Evolutionary conservation across 2,888 invertebrate genomes (phyloP).

Genomic region (Cloeon dipterum): DNA sequence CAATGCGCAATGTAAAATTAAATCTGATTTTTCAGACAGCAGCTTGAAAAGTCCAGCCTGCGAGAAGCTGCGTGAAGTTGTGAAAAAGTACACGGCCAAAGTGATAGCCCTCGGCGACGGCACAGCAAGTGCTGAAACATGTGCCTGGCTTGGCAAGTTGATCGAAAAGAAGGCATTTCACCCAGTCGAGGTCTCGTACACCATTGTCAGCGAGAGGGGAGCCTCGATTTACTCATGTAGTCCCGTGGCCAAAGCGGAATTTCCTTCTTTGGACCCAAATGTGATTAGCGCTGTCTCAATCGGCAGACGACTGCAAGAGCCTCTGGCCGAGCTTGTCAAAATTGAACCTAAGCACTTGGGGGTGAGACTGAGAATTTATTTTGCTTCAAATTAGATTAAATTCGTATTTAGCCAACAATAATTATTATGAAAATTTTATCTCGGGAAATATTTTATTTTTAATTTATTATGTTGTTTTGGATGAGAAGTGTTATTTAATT

Average conservation of each 20-base stretch:
- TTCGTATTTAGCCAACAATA: too few species aligned
- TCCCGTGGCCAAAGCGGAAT: conserved; percentile 57
- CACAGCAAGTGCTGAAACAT: conserved; percentile 72
- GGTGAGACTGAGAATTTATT: conserved; percentile 61
- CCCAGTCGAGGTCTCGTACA: conserved; percentile 35
- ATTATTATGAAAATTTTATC: too few species aligned
- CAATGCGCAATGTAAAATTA: too few species aligned
- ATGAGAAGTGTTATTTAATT: too few species aligned
- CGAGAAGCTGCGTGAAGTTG: background rate
- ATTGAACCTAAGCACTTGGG: conserved; percentile 82
- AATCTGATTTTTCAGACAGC: too few species aligned
- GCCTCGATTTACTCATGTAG: conserved; percentile 85
- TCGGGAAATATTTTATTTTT: too few species aligned
- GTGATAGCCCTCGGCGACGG: conserved; percentile 82
- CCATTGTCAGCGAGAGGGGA: conserved; percentile 76
- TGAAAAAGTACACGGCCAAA: conserved; percentile 30
- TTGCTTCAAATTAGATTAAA: too few species aligned
- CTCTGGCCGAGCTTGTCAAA: conserved; percentile 76
- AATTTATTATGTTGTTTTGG: too few species aligned
- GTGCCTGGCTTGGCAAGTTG: conserved; percentile 39
- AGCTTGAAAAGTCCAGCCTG: background rate
- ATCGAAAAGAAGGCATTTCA: conserved; percentile 28
- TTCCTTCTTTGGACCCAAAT: conserved; percentile 62
- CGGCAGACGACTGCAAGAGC: conserved; percentile 73
- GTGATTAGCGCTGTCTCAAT: conserved; percentile 62